Evolutionary conservation across 1,140 invertebrate species (phyloP).

Genomic region (Lordiphosa clarofinis): DNA sequence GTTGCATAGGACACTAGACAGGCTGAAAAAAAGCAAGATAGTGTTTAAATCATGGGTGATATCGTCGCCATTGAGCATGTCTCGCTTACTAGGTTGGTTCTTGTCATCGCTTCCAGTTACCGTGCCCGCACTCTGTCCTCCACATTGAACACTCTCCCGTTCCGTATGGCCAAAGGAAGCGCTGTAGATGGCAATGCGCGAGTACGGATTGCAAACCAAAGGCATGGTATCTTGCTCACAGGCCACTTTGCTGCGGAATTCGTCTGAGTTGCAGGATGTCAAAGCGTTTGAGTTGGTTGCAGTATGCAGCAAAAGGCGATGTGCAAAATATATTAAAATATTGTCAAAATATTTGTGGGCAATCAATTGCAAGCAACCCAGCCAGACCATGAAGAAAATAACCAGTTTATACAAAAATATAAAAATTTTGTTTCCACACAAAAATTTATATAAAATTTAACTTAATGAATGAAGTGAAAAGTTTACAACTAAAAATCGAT

Average conservation of each 20-base stretch:
- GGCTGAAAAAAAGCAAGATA: conserved; percentile 81
- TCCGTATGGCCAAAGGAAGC: conserved; percentile 93
- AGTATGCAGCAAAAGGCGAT: conserved; percentile 6
- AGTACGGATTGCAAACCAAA: conserved; percentile 89
- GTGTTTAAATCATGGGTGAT: not conserved
- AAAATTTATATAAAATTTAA: conserved; percentile 9
- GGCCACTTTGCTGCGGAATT: conserved; percentile 92
- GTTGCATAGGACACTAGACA: conserved; percentile 92
- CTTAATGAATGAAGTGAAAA: not conserved
- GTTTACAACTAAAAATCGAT: too few relatives aligned
- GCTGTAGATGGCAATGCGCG: conserved; percentile 92
- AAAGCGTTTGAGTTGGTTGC: conserved; percentile 5
- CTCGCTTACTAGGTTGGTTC: conserved; percentile 81
- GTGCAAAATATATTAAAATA: conserved; percentile 14
- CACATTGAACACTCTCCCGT: conserved; percentile 91
- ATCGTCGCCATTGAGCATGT: not conserved
- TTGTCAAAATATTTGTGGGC: conserved; percentile 10
- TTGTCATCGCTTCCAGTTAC: conserved; percentile 90
- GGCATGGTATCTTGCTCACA: conserved; percentile 93
- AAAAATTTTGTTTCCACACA: conserved; percentile 4
- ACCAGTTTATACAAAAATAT: not conserved
- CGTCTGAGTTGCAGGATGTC: conserved; percentile 83
- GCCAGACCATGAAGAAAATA: conserved; percentile 6
- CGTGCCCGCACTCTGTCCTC: conserved; percentile 80
- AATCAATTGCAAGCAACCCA: conserved; percentile 4